Conservation (phyloP, 2,888 invertebrate genomes). For the Spilosoma lubricipeda region DNA sequence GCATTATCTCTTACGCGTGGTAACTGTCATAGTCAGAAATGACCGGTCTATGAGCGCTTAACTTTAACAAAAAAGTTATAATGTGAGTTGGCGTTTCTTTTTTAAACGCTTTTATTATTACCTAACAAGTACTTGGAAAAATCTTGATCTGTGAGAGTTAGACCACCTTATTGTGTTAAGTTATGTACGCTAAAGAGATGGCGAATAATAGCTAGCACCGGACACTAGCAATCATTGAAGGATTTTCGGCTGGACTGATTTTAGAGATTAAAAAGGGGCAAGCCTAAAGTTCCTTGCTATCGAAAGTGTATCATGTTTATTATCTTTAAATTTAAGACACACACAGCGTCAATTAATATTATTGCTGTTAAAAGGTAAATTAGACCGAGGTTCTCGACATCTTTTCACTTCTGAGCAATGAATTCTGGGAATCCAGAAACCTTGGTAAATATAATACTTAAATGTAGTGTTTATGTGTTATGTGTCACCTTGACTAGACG, state of each 20-base stretch:
- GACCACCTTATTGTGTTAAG: too few relatives aligned
- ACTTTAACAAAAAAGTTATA: background rate
- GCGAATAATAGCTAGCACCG: background rate
- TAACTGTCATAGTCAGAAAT: background rate
- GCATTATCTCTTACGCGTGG: background rate
- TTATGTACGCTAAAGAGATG: background rate
- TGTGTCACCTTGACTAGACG: too few relatives aligned
- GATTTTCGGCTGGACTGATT: too few relatives aligned
- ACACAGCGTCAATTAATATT: too few relatives aligned
- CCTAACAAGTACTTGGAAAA: too few relatives aligned
- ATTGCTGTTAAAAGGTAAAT: too few relatives aligned
- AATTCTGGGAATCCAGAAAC: background rate
- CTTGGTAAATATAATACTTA: background rate
- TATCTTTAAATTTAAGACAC: background rate
- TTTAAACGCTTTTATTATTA: background rate
- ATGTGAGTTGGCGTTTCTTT: background rate
- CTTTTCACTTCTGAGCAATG: background rate
- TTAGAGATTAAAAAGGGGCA: background rate
- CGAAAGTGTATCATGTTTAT: background rate
- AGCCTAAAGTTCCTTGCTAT: background rate
- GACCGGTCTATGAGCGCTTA: background rate
- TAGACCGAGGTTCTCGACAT: background rate
- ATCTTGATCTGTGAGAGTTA: too few relatives aligned
- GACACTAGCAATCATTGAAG: background rate
- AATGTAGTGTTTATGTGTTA: too few relatives aligned